Percentiles rank a stretch among this genome's conserved stretches.
phyloP scores from a whole-genome alignment of 2,797 vertebrate species.

The Aulostomus chinensis region DNA sequence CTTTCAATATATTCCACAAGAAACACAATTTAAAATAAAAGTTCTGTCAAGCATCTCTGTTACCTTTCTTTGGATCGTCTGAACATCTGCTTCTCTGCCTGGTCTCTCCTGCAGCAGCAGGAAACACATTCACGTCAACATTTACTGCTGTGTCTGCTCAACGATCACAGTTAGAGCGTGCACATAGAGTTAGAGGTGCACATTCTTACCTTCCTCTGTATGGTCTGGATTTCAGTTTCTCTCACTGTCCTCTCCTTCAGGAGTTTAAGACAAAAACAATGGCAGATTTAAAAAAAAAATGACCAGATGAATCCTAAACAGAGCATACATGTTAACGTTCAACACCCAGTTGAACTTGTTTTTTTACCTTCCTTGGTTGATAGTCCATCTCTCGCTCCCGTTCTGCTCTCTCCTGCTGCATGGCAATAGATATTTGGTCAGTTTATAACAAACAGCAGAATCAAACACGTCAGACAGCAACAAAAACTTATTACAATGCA shows the following conservation, averaged over 20 bases:
- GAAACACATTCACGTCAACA: conserved; percentile 10
- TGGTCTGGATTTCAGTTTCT: conserved; percentile 74
- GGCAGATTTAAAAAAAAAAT: not conserved
- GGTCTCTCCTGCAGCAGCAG: conserved; percentile 69
- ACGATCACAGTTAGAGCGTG: too few relatives aligned
- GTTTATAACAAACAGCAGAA: conserved; percentile 21
- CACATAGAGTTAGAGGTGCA: too few relatives aligned
- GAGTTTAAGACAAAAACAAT: conserved; percentile 13
- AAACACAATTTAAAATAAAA: too few relatives aligned
- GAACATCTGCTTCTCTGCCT: conserved; percentile 73
- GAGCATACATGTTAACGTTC: conserved; percentile 9
- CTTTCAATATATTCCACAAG: too few relatives aligned
- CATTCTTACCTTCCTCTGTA: conserved; percentile 73
- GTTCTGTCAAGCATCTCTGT: conserved; percentile 12
- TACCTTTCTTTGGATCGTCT: conserved; percentile 82
- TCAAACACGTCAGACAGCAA: not conserved
- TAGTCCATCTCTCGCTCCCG: conserved; percentile 74
- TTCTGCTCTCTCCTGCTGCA: conserved; percentile 79
- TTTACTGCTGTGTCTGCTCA: not conserved
- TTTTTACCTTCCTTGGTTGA: conserved; percentile 75
- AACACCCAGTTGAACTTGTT: conserved; percentile 1
- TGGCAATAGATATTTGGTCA: conserved; percentile 42
- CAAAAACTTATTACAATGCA: too few relatives aligned
- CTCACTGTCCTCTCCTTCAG: conserved; percentile 66
- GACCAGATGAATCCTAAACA: too few relatives aligned